These are phyloP conservation scores for Ecliptopera silaceata DNA, from an alignment of 2,888 invertebrate genomes.

Conservation along the genomic window DNA sequence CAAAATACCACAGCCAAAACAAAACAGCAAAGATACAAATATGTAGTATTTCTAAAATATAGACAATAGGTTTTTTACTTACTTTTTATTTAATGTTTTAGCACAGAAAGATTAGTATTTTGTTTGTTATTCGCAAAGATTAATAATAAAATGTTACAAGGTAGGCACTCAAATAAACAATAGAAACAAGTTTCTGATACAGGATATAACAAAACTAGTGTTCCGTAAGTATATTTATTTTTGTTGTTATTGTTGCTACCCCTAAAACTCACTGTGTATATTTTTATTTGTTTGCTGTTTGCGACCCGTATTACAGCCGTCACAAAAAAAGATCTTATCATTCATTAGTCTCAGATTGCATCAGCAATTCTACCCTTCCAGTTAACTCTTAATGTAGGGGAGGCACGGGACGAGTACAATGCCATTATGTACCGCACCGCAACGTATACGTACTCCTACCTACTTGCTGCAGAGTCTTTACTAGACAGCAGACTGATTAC, in stretches of 20 bases:
- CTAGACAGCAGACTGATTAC: constrained; percentile 14
- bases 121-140: too few relatives aligned
- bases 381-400: not conserved
- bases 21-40: not conserved
- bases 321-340: constrained; percentile 17
- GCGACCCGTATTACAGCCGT: constrained; percentile 11
- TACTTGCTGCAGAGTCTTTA: not conserved
- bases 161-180: too few relatives aligned
- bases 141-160: too few relatives aligned
- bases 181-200: too few relatives aligned
- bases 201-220: too few relatives aligned
- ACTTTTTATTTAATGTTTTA: too few relatives aligned
- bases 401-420: not conserved
- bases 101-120: too few relatives aligned
- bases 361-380: constrained; percentile 8
- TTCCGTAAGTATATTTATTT: not conserved
- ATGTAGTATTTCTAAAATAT: too few relatives aligned
- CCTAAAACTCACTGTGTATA: constrained; percentile 5
- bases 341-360: constrained; percentile 12
- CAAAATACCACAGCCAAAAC: not conserved
- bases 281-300: constrained; percentile 16
- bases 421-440: constrained; percentile 1
- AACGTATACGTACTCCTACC: not conserved
- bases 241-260: not conserved
- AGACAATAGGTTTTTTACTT: too few relatives aligned